phyloP scores from a whole-genome alignment of 2,797 vertebrate genomes.

The Lemur catta region DNA sequence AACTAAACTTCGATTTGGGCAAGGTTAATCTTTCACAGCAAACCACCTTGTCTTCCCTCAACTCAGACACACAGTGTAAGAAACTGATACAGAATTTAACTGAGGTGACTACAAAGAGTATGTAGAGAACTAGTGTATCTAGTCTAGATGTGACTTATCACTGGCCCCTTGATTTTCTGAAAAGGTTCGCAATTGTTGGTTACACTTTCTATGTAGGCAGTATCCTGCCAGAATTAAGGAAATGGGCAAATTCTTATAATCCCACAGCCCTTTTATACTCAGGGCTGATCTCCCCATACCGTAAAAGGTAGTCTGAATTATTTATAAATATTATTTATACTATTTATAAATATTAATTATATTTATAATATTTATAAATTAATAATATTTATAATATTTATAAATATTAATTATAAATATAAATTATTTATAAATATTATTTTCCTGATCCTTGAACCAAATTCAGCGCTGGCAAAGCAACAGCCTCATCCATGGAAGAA shows the following conservation, averaged over 20 bases:
- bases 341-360: not conserved
- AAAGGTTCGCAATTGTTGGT: not conserved
- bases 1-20: not conserved
- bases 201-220: not conserved
- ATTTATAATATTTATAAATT: not conserved
- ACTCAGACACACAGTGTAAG: not conserved
- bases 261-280: not conserved
- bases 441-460: not conserved
- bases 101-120: not conserved
- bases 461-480: not conserved
- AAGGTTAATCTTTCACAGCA: not conserved
- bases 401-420: too few relatives aligned
- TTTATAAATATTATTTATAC: constrained; percentile 16
- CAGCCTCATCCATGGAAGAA: not conserved
- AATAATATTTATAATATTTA: too few relatives aligned
- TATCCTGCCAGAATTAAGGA: not conserved
- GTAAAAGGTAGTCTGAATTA: not conserved
- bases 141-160: not conserved
- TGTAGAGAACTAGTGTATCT: not conserved
- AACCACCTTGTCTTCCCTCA: not conserved
- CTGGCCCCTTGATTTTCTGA: not conserved
- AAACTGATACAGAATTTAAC: not conserved
- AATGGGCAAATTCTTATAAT: not conserved
- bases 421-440: constrained; percentile 6
- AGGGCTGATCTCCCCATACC: not conserved